Base-by-base conservation (phyloP, 2,888 invertebrate species). In the Megaustenia siamemsis region DNA sequence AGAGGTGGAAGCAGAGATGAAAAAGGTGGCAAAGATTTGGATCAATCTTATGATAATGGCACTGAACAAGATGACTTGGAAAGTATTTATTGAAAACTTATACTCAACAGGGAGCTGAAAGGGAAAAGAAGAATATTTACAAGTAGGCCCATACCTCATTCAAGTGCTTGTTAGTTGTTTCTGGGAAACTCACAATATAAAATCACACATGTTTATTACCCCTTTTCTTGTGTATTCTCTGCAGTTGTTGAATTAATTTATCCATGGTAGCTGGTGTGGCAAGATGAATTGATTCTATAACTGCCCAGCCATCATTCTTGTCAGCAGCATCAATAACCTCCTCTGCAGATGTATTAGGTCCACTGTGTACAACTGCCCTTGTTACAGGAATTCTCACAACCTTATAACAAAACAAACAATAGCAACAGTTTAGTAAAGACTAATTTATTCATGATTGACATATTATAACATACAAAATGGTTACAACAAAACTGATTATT, bases 221-320 rank as follows among this genome's bases (percentile, higher is more conserved):
- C 84, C 89, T 86, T 75, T 89, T 89, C 84, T 90, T 92, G 75
- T 87, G 88, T 21, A 91, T 88, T 40, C 92, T 85, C 71, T 90
- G 88, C 35, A 93, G 88, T 24, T 91, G 90, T 71, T 90, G 89
- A 78, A 91, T 90, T 15, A 93, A 87, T 53, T 90, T 88, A 43
- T 86, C 86, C 84, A 90, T 90, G 88, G 91, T 89, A 38, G 88
- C 86, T 21, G 87, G 87, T 15, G 89, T 88, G 6, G 92, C 91
- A 35, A 93, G 90, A 82, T 93, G 93, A 4, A 93, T 87, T 43
- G 92, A 90, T 84, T 93, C 91, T 43, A 93, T 90, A 60, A 93
- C 85, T 0, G 92, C 89, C 93, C 93, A 93, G 76, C 90, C 90
- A 76, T 93, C 91, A 56, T 93, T 90, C 82, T 91, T 90, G 88